phyloP scores from a whole-genome alignment of 2,113 vertebrate genomes.

The Tylochromis polylepis region DNA sequence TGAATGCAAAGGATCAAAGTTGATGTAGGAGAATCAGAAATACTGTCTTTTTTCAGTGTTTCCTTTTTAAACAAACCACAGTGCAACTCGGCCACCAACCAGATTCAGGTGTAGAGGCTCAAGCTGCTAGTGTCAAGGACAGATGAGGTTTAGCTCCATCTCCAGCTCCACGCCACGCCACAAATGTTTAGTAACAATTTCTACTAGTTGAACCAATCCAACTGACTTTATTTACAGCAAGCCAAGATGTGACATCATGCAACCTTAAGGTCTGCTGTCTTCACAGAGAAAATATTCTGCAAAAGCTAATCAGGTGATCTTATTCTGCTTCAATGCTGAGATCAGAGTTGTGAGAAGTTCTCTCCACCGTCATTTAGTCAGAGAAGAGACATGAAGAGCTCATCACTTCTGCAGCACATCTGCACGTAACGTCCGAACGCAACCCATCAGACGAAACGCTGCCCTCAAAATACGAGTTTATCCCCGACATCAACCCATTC shows the following conservation, averaged over 20 bases:
- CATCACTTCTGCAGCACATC: slow-evolving; percentile 45
- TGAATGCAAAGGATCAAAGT: neutral
- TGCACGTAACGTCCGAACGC: neutral
- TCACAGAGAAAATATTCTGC: neutral
- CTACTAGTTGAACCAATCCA: accelerated
- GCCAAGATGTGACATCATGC: neutral
- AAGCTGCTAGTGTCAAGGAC: neutral
- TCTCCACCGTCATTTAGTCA: slow-evolving; percentile 40
- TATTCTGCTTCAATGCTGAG: slow-evolving; percentile 13
- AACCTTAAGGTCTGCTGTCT: neutral
- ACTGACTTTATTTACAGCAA: neutral
- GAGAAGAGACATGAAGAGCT: slow-evolving; percentile 65
- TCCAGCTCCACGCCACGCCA: neutral
- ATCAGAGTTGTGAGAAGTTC: slow-evolving; percentile 45
- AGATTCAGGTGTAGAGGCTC: neutral
- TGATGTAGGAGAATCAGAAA: neutral
- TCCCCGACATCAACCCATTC: neutral
- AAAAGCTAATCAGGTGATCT: neutral
- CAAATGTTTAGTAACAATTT: neutral
- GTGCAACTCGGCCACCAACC: neutral
- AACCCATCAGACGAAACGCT: accelerated
- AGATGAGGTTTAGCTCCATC: neutral
- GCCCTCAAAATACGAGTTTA: neutral
- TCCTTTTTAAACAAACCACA: neutral
- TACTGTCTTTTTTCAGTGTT: neutral